Conservation (phyloP, 2,113 vertebrate species). For the Mormyrus lacerda region DNA sequence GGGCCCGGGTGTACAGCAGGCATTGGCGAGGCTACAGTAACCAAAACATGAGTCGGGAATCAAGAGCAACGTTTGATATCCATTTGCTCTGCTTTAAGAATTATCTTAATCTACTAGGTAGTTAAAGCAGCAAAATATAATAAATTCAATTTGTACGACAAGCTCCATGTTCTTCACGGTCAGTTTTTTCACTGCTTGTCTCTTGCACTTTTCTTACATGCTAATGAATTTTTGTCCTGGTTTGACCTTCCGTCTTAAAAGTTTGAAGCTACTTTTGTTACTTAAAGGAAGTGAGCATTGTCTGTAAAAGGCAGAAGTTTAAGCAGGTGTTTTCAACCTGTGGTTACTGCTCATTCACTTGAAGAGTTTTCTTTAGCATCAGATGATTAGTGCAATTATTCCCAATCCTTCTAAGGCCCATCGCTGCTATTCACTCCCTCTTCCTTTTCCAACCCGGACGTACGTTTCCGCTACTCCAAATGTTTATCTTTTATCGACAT, state of each 20-base stretch:
- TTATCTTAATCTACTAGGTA: neutral
- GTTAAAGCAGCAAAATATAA: no score
- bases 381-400: slow-evolving; percentile 30
- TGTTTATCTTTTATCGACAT: slow-evolving; percentile 36
- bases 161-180: neutral
- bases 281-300: slow-evolving; percentile 22
- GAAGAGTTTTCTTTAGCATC: slow-evolving; percentile 23
- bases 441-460: slow-evolving; percentile 39
- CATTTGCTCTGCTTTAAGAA: neutral
- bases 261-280: slow-evolving; percentile 29
- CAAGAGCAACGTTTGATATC: slow-evolving; percentile 3
- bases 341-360: slow-evolving; percentile 37
- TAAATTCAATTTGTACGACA: neutral
- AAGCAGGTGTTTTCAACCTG: slow-evolving; percentile 23
- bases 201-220: neutral
- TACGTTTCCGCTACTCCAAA: slow-evolving; percentile 22
- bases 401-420: slow-evolving; percentile 28
- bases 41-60: neutral
- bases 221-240: neutral
- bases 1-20: neutral
- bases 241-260: neutral
- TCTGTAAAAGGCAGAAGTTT: slow-evolving; percentile 25
- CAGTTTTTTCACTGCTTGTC: neutral
- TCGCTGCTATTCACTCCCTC: slow-evolving; percentile 40
- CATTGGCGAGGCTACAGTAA: neutral